phyloP scores from a whole-genome alignment of 2,113 vertebrate species.

The Eulemur rufifrons region DNA sequence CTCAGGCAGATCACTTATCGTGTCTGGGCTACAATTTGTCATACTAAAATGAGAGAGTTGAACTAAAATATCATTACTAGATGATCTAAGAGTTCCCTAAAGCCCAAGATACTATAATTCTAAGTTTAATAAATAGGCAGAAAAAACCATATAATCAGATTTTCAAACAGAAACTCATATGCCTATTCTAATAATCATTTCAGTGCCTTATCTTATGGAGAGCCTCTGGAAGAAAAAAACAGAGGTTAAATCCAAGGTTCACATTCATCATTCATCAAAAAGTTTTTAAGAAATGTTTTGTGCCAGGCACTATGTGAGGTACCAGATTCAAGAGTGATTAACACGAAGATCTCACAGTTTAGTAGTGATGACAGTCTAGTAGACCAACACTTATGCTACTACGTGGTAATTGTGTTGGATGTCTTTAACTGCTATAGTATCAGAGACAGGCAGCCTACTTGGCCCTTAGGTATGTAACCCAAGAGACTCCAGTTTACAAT shows the following conservation, averaged over 20 bases:
- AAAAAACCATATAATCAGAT: background rate
- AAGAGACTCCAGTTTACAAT: background rate
- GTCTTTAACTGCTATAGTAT: background rate
- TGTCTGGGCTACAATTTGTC: background rate
- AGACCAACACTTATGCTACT: background rate
- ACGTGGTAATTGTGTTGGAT: background rate
- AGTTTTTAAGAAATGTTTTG: background rate
- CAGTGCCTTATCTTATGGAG: background rate
- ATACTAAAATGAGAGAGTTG: conserved; percentile 37
- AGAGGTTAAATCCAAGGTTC: background rate
- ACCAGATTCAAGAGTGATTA: background rate
- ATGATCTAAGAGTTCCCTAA: background rate
- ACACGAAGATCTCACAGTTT: background rate
- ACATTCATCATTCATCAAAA: background rate
- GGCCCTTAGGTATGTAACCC: background rate
- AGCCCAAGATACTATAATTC: background rate
- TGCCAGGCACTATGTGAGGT: background rate
- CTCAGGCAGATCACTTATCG: background rate
- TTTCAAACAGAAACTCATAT: conserved; percentile 28
- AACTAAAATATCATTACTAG: conserved; percentile 22
- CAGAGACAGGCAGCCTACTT: background rate
- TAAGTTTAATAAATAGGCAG: conserved; percentile 19
- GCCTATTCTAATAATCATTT: conserved; percentile 4
- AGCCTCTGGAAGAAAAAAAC: background rate
- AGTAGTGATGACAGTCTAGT: background rate